Percentiles rank a stretch among this genome's conserved stretches.
phyloP scores from a whole-genome alignment of 2,797 vertebrate genomes.

The Malurus leucopterus region DNA sequence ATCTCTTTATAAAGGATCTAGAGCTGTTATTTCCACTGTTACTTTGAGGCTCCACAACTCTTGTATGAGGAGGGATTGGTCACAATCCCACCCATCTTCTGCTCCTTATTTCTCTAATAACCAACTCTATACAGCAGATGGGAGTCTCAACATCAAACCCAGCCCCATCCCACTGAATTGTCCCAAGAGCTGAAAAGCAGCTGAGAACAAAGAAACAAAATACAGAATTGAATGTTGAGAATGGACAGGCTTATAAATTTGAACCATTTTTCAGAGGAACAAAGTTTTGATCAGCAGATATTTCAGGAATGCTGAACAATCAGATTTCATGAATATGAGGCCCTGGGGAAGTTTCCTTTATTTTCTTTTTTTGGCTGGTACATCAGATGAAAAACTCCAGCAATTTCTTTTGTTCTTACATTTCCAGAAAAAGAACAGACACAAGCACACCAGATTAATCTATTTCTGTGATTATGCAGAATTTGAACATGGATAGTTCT shows the following conservation, averaged over 20 bases:
- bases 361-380: background rate
- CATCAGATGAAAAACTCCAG: background rate
- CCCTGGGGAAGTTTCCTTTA: background rate
- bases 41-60: background rate
- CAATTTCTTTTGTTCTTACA: background rate
- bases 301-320: background rate
- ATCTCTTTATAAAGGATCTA: background rate
- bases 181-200: background rate
- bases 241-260: background rate
- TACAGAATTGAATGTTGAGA: background rate
- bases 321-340: background rate
- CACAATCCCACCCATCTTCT: background rate
- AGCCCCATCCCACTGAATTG: background rate
- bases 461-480: background rate
- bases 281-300: background rate
- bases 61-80: background rate
- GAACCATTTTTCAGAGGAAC: background rate
- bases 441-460: background rate
- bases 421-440: background rate
- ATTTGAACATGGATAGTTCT: background rate
- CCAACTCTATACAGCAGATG: background rate
- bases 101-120: background rate
- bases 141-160: background rate
- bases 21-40: background rate
- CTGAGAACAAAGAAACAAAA: background rate